phyloP scores from a whole-genome alignment of 1,140 invertebrate species.

The Bombus impatiens region DNA sequence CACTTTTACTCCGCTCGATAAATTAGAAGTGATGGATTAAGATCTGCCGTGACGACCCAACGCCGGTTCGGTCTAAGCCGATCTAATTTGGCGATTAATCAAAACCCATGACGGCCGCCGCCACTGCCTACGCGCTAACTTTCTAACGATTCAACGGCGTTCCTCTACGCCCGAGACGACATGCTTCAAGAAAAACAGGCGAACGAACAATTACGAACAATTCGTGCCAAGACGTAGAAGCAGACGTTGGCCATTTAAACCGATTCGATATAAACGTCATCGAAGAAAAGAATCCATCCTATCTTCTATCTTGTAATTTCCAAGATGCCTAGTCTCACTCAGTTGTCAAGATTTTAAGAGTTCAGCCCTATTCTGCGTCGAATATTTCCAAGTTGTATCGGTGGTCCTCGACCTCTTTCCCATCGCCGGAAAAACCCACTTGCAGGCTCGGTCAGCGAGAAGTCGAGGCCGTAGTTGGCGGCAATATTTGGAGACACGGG shows the following conservation, averaged over 20 bases:
- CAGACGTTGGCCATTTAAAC: too few relatives aligned
- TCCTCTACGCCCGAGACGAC: too few relatives aligned
- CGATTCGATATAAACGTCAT: background rate
- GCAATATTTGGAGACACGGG: background rate
- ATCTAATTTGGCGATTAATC: conserved; percentile 51
- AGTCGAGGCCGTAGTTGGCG: too few relatives aligned
- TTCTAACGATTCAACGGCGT: conserved; percentile 1
- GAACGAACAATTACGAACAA: background rate
- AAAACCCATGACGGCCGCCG: conserved; percentile 14
- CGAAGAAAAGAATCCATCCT: background rate
- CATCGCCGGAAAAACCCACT: background rate
- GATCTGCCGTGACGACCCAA: conserved; percentile 27
- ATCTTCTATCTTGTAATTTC: too few relatives aligned
- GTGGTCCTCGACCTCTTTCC: background rate
- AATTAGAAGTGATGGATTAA: conserved; percentile 49
- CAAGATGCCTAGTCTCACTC: too few relatives aligned
- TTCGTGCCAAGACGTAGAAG: background rate
- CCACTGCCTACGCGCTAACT: conserved; percentile 9
- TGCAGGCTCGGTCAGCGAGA: too few relatives aligned
- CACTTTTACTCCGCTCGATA: conserved; percentile 57
- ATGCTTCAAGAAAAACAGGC: background rate
- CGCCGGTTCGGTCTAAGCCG: background rate
- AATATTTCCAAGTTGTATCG: background rate
- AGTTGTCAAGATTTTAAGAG: too few relatives aligned
- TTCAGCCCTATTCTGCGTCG: too few relatives aligned